These are phyloP conservation scores for Psylliodes chrysocephalus DNA, from an alignment of 2,888 invertebrate species.

Conservation along the genomic window DNA sequence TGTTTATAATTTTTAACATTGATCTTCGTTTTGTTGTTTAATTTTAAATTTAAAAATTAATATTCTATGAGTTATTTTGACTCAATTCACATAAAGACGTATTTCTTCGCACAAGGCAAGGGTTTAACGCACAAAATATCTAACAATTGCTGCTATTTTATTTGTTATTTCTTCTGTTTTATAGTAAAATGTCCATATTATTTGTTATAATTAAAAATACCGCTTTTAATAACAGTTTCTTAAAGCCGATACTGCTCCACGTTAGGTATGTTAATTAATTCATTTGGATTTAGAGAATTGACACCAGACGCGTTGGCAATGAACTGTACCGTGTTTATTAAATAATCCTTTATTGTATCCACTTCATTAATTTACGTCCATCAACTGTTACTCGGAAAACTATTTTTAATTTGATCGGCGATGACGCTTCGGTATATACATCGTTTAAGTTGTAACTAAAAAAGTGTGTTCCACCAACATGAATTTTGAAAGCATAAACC, in stretches of 20 bases:
- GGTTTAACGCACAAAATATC: no score
- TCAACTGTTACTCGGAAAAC: conserved; percentile 21
- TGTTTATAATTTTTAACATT: no score
- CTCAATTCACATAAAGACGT: no score
- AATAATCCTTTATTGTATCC: conserved; percentile 21
- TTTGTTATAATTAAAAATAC: no score
- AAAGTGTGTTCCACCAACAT: conserved; percentile 60
- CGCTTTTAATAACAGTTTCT: no score
- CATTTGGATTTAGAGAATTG: conserved; percentile 15
- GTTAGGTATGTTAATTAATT: conserved; percentile 10
- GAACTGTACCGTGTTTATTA: conserved; percentile 3
- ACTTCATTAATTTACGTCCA: conserved; percentile 24
- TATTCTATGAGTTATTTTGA: no score
- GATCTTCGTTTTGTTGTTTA: no score
- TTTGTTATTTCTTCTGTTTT: no score
- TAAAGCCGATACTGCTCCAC: neutral
- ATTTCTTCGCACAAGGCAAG: no score
- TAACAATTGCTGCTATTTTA: no score
- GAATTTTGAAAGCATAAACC: conserved; percentile 53
- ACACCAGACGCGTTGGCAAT: conserved; percentile 5
- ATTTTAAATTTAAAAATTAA: no score
- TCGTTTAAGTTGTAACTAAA: conserved; percentile 51
- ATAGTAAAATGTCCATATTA: no score
- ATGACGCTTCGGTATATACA: conserved; percentile 52
- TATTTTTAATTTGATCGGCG: conserved; percentile 28